phyloP scores from a whole-genome alignment of 2,797 vertebrate genomes.

The Capromys pilorides region DNA sequence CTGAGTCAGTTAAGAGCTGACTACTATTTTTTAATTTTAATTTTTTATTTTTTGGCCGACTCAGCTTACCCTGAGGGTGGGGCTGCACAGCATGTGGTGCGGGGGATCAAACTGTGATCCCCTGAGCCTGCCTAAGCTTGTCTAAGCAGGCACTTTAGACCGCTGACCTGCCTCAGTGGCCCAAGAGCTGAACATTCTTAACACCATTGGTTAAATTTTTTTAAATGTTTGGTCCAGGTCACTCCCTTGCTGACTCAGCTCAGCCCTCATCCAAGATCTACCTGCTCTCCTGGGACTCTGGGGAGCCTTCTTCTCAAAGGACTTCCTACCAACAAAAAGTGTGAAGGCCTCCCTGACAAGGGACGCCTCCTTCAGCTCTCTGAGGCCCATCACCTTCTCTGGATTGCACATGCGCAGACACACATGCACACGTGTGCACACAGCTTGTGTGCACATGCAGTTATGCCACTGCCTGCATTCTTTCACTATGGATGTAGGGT shows the following conservation, averaged over 20 bases:
- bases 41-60: not conserved
- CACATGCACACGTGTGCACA: not conserved
- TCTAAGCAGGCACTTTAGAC: too few relatives aligned
- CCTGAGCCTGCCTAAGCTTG: too few relatives aligned
- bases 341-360: not conserved
- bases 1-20: slow-evolving; percentile 30
- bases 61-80: too few relatives aligned
- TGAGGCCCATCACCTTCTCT: too few relatives aligned
- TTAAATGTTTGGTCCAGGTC: slow-evolving; percentile 45
- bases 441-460: not conserved
- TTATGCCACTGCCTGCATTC: not conserved
- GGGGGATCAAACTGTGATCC: too few relatives aligned
- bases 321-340: not conserved
- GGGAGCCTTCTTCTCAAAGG: slow-evolving; percentile 8
- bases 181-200: too few relatives aligned
- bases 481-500: not conserved
- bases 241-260: not conserved
- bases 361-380: not conserved
- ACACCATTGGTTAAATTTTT: too few relatives aligned
- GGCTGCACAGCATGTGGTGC: too few relatives aligned
- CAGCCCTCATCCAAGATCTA: not conserved
- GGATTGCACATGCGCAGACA: not conserved
- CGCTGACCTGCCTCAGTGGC: too few relatives aligned
- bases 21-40: not conserved
- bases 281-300: not conserved